These are phyloP conservation scores for Phylloscopus collybita DNA, from an alignment of 2,797 vertebrate genomes.

Conservation along the genomic window DNA sequence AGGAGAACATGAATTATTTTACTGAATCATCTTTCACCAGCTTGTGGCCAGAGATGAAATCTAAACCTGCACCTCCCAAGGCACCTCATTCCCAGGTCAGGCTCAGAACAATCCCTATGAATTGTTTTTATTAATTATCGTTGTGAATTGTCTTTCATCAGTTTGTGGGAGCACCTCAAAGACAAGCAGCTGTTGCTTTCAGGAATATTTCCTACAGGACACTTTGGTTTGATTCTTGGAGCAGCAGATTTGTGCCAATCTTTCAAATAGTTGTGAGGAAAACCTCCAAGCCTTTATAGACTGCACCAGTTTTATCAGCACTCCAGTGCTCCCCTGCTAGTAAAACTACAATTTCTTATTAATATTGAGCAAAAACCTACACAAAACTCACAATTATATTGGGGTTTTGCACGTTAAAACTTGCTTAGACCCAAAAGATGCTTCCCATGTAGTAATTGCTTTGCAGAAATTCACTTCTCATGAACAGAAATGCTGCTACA, in stretches of 20 bases:
- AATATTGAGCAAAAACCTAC: background rate
- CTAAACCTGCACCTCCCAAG: too few species aligned
- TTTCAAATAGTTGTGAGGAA: background rate
- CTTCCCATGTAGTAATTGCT: background rate
- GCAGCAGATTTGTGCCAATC: background rate
- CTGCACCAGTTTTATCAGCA: background rate
- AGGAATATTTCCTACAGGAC: background rate
- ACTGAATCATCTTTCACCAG: background rate
- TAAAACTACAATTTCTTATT: background rate
- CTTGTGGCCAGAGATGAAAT: background rate
- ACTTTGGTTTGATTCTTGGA: background rate
- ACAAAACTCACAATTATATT: fast-evolving
- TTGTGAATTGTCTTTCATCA: fast-evolving
- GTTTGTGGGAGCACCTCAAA: background rate
- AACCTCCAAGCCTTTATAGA: background rate
- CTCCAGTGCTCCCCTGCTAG: background rate
- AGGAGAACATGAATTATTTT: background rate
- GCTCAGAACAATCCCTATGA: background rate
- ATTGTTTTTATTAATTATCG: background rate
- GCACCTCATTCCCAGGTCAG: background rate
- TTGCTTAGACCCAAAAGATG: background rate
- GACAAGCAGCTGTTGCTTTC: background rate
- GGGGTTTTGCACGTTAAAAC: background rate
- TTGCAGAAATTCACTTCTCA: background rate
- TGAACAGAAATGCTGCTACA: background rate